Conservation (phyloP, 1,140 invertebrate genomes). For the Lordiphosa stackelbergi region DNA sequence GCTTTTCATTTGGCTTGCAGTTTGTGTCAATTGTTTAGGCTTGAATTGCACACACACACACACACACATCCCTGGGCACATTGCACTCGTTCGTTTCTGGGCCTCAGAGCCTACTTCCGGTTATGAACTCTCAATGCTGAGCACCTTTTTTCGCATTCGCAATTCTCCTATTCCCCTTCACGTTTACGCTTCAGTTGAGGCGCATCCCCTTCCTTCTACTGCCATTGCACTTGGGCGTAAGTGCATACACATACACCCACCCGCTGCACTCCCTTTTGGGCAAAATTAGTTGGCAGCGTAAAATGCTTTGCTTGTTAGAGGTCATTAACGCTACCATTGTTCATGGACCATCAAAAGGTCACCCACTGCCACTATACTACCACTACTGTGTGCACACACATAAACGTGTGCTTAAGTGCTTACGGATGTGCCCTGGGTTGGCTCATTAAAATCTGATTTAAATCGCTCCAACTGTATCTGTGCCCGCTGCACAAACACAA, state of each 20-base stretch:
- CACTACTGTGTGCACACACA: too few relatives aligned
- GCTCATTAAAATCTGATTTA: conserved; percentile 65
- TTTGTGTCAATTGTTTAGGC: conserved; percentile 69
- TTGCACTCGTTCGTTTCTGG: conserved; percentile 50
- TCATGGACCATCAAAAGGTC: conserved; percentile 54
- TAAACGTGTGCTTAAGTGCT: conserved; percentile 15
- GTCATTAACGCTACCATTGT: conserved; percentile 71
- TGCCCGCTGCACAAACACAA: conserved; percentile 55
- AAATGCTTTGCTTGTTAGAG: conserved; percentile 73
- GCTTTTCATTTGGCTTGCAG: conserved; percentile 24
- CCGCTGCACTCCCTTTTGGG: conserved; percentile 15
- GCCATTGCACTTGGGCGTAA: conserved; percentile 31
- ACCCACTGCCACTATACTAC: conserved; percentile 27
- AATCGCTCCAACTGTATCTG: conserved; percentile 20
- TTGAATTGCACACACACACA: conserved; percentile 41
- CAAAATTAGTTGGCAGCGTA: conserved; percentile 55
- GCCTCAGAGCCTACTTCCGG: conserved; percentile 52
- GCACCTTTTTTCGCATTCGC: conserved; percentile 43
- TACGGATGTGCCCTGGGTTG: conserved; percentile 50
- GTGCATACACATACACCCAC: conserved; percentile 18
- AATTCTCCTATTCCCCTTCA: conserved; percentile 16
- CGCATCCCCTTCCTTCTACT: conserved; percentile 5
- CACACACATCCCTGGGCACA: conserved; percentile 27
- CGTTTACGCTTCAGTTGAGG: conserved; percentile 63
- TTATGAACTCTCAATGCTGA: conserved; percentile 51